Base-by-base conservation (phyloP, 2,888 invertebrate genomes). In the Rhingia campestris region DNA sequence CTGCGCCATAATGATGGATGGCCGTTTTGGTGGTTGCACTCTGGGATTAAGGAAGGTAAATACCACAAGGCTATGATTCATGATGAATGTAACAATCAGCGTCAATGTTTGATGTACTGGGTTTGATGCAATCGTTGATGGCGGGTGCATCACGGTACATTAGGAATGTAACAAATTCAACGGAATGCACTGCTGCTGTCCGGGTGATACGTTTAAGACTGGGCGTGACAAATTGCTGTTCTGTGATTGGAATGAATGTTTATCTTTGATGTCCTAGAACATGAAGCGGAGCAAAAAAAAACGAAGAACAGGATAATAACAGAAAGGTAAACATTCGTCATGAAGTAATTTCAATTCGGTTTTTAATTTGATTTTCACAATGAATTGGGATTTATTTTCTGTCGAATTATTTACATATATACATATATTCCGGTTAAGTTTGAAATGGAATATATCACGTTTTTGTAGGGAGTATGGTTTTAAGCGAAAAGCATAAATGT, bases 21-120 rank as follows among this genome's bases (percentile, higher is more conserved):
- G 74, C 74, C 80, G 74, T 64, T 80, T 79, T 84, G 74, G 49
- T 74, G 54, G 74, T 66, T 84, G 69, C 80, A 79, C 74, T 79
- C 39, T 74, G 70, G 74, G 64, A 70, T 74, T 79, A 84, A 66
- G 59, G 79, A 74, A 84, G 79, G 84, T 84, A 84, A 84, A 84
- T 80, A 74, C 74, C 66, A 66, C 79, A 80, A 43, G 64, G 80
- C 56, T 64, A 80, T 84, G 80, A 80, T 84, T 80, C 79, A 84
- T 80, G 84, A 80, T 69, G 74, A 75, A 75, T 80, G 80, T 63
- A 74, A 84, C 84, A 84, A 84, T 80, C 80, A 84, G 74, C 79
- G 79, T 84, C 82, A 84, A 84, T 79, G 82, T 84, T 84, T 79
- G 82, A 84, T 74, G 80, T 84, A 84, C 80, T 79, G 84, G 74